Conservation (phyloP, 2,888 invertebrate genomes). For the Congeria kusceri region DNA sequence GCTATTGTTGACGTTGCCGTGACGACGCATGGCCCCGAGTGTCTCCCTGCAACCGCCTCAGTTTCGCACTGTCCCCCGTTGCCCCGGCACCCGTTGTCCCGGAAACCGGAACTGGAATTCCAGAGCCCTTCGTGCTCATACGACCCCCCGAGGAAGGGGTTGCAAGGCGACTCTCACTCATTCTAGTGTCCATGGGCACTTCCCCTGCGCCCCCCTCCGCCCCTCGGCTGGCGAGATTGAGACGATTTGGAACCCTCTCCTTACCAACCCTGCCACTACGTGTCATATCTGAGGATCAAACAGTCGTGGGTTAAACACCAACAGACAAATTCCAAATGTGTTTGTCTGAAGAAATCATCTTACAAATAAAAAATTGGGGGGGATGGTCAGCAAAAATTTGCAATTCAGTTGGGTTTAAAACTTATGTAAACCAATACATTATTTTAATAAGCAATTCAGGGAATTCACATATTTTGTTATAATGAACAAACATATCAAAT, state of each 20-base stretch:
- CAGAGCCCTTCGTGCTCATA: conserved; percentile 80
- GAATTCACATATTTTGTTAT: no score
- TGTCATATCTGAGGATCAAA: conserved; percentile 41
- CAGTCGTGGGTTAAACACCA: no score
- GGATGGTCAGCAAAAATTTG: no score
- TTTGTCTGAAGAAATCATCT: no score
- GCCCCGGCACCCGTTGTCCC: conserved; percentile 68
- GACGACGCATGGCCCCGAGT: conserved; percentile 50
- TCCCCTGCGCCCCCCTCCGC: conserved; percentile 71
- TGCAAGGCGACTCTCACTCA: conserved; percentile 79
- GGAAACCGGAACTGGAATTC: conserved; percentile 79
- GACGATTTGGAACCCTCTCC: conserved; percentile 77
- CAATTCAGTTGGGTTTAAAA: no score
- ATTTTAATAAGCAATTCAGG: no score
- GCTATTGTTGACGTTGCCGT: conserved; percentile 42
- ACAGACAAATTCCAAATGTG: no score
- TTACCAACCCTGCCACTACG: conserved; percentile 69
- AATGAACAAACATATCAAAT: no score
- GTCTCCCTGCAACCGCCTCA: conserved; percentile 74
- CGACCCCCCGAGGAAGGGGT: conserved; percentile 82
- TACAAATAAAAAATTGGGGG: no score
- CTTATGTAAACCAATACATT: no score
- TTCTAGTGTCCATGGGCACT: conserved; percentile 66
- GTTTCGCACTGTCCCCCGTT: conserved; percentile 75
- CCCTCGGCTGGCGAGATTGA: conserved; percentile 73